Evolutionary conservation across 2,888 invertebrate genomes (phyloP).

Genomic region (Slavum lentiscoides): DNA sequence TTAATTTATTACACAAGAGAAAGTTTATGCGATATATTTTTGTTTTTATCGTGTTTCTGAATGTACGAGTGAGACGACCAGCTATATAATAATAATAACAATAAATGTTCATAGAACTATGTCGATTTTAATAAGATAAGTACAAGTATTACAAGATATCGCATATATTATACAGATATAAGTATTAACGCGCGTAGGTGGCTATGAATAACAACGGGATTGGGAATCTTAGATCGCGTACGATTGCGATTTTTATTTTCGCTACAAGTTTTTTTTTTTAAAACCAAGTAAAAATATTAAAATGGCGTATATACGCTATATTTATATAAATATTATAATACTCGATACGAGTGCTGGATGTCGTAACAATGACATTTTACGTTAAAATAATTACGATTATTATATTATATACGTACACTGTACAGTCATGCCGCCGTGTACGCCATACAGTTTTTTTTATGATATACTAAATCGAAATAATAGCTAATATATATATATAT

Average conservation of each 20-base stretch:
- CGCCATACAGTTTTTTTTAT: background rate
- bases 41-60: background rate
- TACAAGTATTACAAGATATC: background rate
- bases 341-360: background rate
- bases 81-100: background rate
- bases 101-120: background rate
- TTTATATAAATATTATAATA: background rate
- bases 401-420: background rate
- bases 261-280: no score
- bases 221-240: background rate
- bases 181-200: background rate
- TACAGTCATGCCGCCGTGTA: no score
- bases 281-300: background rate
- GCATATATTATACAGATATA: background rate
- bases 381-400: background rate
- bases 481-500: no score
- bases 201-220: background rate
- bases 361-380: conserved; percentile 16
- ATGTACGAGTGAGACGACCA: background rate
- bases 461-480: background rate
- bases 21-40: background rate
- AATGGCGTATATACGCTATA: background rate
- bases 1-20: background rate
- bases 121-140: background rate
- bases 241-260: no score